Base-by-base conservation (phyloP, 2,113 vertebrate species). In the Polypterus senegalus region DNA sequence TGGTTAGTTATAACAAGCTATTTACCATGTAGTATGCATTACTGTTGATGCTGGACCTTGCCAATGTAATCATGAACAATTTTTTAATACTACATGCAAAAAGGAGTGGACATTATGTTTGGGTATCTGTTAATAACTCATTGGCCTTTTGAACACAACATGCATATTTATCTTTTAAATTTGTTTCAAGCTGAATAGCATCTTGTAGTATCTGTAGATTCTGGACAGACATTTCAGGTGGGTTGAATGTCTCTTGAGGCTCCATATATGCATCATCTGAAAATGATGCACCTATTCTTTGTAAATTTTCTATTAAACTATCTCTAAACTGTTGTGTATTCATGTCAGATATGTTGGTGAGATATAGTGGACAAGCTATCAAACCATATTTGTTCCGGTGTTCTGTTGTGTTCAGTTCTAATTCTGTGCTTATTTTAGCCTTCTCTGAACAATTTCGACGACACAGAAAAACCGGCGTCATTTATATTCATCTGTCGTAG, bases 111-210 rank as follows among this genome's bases (percentile, higher is more conserved):
- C 27, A 27, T 55, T 55, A 55, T 55, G 10, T 7, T 55, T 55
- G 54, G 54, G 54, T 55, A 55, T 11, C 54, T n/a, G 54, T n/a
- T 55, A 55, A 55, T 9, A 55, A 55, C 54, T 55, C 54, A 55
- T 9, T 55, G 9, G 54, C n/a, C 27, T 55, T 55, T 55, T 55
- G 5, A 55, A 55, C 49, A 11, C 27, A 10, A 5, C n/a, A 5
- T 55, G 27, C 9, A 11, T 55, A 3, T 55, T 55, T 55, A 55
- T 55, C 54, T 55, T 55, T 55, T 11, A 55, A 10, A 55, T 55
- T 11, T n/a, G 8, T 55, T n/a, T 11, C 54, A 55, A 11, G 54
- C 27, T 55, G 9, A 55, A 55, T 11, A n/a, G 54, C 9, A n/a
- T 55, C 8, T 55, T 7, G 9, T 55, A 55, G 27, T 2, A 55